Evolutionary conservation across 2,113 vertebrate genomes (phyloP), one percentile per base, ranked within the genome.

Genomic region (Dinomys branickii): DNA sequence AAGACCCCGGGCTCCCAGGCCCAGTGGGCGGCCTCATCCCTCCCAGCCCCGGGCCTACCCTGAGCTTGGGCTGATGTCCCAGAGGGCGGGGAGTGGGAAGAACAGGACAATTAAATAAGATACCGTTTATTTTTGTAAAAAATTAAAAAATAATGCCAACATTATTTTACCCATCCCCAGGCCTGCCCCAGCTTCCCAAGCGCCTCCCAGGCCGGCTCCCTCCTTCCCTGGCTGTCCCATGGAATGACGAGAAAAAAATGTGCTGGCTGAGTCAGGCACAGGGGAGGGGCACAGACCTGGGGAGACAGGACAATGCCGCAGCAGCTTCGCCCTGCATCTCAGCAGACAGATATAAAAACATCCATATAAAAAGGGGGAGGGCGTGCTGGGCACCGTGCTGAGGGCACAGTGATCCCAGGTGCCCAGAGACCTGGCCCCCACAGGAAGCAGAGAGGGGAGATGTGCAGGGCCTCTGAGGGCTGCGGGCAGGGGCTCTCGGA

Each of bases 121-220:
- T 94, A 96, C 85, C 89, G 47, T 98, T 97, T 98, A 97, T 98
- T 97, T 98, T 97, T 90, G 88, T 0, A 95, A 98, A 98, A 98
- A 98, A 97, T 97, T 97, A 96, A 98, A 98, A 98, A 98, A 97
- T 88, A 97, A 98, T 97, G 92, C 95, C 59, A 19, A 98, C 95
- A 95, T 94, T 85, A 97, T 96, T 98, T 90, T 82, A 95, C 91
- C 92, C 83, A 75, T 47, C 47, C 41, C 85, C 80, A 94, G 95
- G 94, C 82, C 90, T 94, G 93, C 69, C 87, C 86, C 91, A 94
- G 86, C 71, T 65, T 85, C 90, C 89, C 92, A 41, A 44, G 75
- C 14, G 35, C 92, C 92, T 69, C 94, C 90, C 61, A 19, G 80
- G 58, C 88, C 8, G 77, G 85, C 30, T 13, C 24, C 54, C 56